Evolutionary conservation across 1,140 invertebrate genomes (phyloP).

Genomic region (Drosophila mojavensis): DNA sequence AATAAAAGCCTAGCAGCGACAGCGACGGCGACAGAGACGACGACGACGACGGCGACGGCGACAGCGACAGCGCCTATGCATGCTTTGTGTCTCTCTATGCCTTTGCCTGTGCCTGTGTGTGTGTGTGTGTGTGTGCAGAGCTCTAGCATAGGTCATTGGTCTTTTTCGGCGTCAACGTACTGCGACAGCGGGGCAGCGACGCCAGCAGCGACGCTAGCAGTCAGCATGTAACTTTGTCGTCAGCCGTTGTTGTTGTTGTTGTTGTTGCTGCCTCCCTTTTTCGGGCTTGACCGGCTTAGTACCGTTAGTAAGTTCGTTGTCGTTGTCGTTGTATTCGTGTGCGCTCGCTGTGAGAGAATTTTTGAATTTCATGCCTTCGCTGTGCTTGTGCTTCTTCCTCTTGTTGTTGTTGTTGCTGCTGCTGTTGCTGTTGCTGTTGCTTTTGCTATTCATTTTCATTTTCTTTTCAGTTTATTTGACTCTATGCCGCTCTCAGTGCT

Average conservation of each 20-base stretch:
- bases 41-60: slow-evolving; percentile 45
- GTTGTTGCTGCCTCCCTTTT: slow-evolving; percentile 44
- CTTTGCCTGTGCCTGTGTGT: slow-evolving; percentile 1
- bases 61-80: slow-evolving; percentile 29
- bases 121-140: slow-evolving; percentile 31
- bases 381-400: slow-evolving; percentile 10
- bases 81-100: slow-evolving; percentile 3
- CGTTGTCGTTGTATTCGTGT: slow-evolving; percentile 37
- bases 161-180: slow-evolving; percentile 84
- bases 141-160: slow-evolving; percentile 83
- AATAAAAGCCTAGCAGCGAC: slow-evolving; percentile 54
- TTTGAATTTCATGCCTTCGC: slow-evolving; percentile 55
- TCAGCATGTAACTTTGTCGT: slow-evolving; percentile 76
- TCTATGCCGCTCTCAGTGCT: slow-evolving; percentile 45
- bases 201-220: slow-evolving; percentile 43
- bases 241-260: slow-evolving; percentile 47
- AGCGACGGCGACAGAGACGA: slow-evolving; percentile 44
- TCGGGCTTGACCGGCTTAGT: slow-evolving; percentile 78
- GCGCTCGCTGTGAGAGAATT: slow-evolving; percentile 59
- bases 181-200: slow-evolving; percentile 66
- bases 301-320: slow-evolving; percentile 81
- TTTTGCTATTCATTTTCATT: slow-evolving; percentile 75
- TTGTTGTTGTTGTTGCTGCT: neutral
- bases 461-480: slow-evolving; percentile 70
- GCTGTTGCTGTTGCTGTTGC: slow-evolving; percentile 20